Evolutionary conservation across 2,797 vertebrate species (phyloP), one percentile per base, ranked within the genome.

Genomic region (Acanthurus lineatus): DNA sequence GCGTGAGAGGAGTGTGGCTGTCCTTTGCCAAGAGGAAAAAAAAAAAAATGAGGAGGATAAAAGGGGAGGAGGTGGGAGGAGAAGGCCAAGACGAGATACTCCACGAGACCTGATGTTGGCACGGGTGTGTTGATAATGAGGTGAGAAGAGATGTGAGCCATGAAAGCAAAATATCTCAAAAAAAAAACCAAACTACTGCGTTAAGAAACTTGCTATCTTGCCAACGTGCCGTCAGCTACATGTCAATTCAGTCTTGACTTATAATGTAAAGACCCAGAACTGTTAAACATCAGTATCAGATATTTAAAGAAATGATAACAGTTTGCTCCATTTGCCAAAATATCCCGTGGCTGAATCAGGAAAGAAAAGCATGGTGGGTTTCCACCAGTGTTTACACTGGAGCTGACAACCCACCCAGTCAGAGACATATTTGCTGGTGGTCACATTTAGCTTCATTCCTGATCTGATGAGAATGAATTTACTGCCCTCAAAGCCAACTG

Each of bases 1-100:
- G 88, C 86, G 51, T 72, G 80, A 91, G 86, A 84, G 84, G 77
- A 89, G 86, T 74, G 87, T 69, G 83, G 82, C 83, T 81, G 74
- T 88, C 86, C 54, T 89, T 91, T 22, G 28, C 60, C 35, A 16
- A 64, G 48, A 77, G 56, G 48, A 69, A 25, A 48, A 77, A 84
- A 32, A 47, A 32, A 47, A 82, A 15, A 25, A 78, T 48, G 38
- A 64, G 58, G 61, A 22, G n/a, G 48, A 68, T 19, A 19, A 32
- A 76, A 42, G 40, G 45, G 47, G 52, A 61, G 48, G 66, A 11
- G 19, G 19, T 10, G 38, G 65, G 64, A 62, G 38, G 52, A 40
- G 40, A 57, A 52, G 15, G 70, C 63, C 28, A 15, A 11, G 51
- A 28, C 25, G 22, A 71, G 35, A 69, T 19, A 32, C 47, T 72